These are phyloP conservation scores for Procambarus virginalis DNA, from an alignment of 1,140 invertebrate genomes.

Conservation along the genomic window DNA sequence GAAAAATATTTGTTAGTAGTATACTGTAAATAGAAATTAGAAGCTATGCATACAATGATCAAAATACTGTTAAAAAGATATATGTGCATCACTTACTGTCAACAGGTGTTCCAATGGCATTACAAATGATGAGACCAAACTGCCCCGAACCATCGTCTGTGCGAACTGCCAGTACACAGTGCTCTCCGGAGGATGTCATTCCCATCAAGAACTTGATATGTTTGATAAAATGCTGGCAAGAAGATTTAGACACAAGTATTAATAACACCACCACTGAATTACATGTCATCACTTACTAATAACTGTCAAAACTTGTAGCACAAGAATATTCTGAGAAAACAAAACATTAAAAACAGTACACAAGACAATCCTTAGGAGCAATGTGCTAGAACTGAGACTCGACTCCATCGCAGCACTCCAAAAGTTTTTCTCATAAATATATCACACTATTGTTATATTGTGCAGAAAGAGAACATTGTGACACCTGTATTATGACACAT, in stretches of 20 bases:
- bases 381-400: too few relatives aligned
- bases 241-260: background rate
- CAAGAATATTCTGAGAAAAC: too few relatives aligned
- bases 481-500: too few relatives aligned
- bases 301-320: background rate
- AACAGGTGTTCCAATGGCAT: slow-evolving; percentile 90
- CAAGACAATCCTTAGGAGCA: too few relatives aligned
- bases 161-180: slow-evolving; percentile 83
- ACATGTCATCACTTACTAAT: background rate
- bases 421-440: too few relatives aligned
- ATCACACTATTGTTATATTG: too few relatives aligned
- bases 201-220: slow-evolving; percentile 82
- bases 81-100: slow-evolving; percentile 78
- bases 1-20: too few relatives aligned
- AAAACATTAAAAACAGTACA: too few relatives aligned
- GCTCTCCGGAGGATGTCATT: slow-evolving; percentile 83
- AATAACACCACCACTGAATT: background rate
- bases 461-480: too few relatives aligned
- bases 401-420: too few relatives aligned
- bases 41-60: too few relatives aligned
- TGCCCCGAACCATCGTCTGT: slow-evolving; percentile 77
- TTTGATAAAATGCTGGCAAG: slow-evolving; percentile 80
- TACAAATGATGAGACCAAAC: slow-evolving; percentile 88
- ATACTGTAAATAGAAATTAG: too few relatives aligned
- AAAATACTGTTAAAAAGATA: background rate